Conservation (phyloP, 1,140 invertebrate species). For the Eueides isabella region DNA sequence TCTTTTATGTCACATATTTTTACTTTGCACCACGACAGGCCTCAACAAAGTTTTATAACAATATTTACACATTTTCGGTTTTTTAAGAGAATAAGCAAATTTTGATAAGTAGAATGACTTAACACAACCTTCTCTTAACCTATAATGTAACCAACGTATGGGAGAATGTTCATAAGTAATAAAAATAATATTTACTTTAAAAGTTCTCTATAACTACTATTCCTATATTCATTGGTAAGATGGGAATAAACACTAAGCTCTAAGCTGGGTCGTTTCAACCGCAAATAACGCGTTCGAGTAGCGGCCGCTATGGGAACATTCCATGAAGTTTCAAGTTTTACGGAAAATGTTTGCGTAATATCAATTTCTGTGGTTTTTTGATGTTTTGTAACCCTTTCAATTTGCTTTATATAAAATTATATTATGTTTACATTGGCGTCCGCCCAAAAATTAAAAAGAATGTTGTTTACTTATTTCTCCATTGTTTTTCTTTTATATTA, state of each 20-base stretch:
- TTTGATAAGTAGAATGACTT: too few species aligned
- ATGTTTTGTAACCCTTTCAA: neutral
- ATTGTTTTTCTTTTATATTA: too few species aligned
- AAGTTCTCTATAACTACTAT: neutral
- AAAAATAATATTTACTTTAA: neutral
- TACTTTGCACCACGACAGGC: too few species aligned
- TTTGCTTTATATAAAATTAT: neutral
- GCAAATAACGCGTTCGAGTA: constrained; percentile 29
- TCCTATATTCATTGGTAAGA: neutral
- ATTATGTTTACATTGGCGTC: neutral
- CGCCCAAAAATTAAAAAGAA: neutral
- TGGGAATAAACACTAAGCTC: constrained; percentile 29
- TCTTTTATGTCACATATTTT: too few species aligned
- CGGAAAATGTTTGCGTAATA: constrained; percentile 4
- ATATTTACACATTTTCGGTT: too few species aligned
- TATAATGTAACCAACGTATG: too few species aligned
- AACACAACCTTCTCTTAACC: too few species aligned
- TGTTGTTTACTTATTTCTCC: neutral
- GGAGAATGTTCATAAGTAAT: too few species aligned
- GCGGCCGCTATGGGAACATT: constrained; percentile 30
- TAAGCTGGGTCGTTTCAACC: constrained; percentile 22
- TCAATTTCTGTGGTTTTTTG: constrained; percentile 13
- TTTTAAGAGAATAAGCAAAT: too few species aligned
- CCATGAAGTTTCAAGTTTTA: constrained; percentile 25
- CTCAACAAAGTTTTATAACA: too few species aligned